Evolutionary conservation across 2,888 invertebrate genomes (phyloP), one percentile per base, ranked within the genome.

Genomic region (Noctua fimbriata): DNA sequence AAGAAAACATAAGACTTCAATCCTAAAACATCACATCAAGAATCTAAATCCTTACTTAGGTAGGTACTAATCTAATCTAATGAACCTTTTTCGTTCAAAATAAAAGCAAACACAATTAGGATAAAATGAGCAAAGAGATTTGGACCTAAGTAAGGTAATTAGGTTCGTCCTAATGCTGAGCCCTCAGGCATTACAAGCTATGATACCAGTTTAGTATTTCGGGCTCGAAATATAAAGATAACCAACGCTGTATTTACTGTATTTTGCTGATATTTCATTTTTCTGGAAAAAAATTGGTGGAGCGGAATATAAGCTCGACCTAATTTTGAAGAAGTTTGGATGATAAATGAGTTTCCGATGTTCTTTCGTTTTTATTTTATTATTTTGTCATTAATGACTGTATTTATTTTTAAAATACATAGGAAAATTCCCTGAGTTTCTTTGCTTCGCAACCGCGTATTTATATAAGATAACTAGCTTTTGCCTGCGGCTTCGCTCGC

Each of bases 111-210:
- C 69, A 79, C 58, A n/a, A 55, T 12, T 0, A 78, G 36, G 21
- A 47, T 76, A 55, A 67, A 80, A 60, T 52, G 69, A 73, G 65
- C 70, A 82, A 83, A 71, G 63, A 65, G 21, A 79, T 75, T 83
- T 83, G 58, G 52, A 71, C 55, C 41, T 16, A 70, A 73, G 3
- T n/a, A 36, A 28, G 21, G 79, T 79, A 83, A 83, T 75, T 83
- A 79, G 58, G 69, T 83, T 83, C n/a, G 1, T 36, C 58, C 24
- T 72, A 83, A 79, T 72, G 36, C 52, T 55, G 49, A 66, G 36
- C 49, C 71, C 44, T 72, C 2, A 49, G 28, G 58, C 36, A 52
- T 52, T 47, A 55, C 58, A 60, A 55, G 28, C 66, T 36, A 73
- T 78, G 60, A 76, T 81, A 55, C 21, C 9, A 67, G 14, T 44